These are phyloP conservation scores for Bothrops alternatus DNA, from an alignment of 2,797 vertebrate species.

Conservation along the genomic window DNA sequence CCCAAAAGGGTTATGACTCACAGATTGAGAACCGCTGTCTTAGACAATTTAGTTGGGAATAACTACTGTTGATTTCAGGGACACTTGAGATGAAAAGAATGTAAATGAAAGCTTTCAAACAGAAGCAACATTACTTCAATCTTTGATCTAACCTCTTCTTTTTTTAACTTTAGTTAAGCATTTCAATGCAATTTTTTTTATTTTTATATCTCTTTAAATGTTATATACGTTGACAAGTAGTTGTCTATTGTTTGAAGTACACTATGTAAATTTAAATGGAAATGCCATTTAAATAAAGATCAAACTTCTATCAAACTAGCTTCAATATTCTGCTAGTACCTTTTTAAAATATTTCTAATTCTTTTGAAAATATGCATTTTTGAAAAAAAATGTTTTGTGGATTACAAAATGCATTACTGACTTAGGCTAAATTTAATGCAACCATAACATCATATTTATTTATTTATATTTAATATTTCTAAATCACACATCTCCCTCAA, in stretches of 20 bases:
- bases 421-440: background rate
- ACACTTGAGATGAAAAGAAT: conserved; percentile 1
- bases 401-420: background rate
- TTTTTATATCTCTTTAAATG: conserved; percentile 11
- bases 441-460: background rate
- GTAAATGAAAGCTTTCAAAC: background rate
- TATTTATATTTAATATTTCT: background rate
- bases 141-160: background rate
- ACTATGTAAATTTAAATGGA: conserved; percentile 8
- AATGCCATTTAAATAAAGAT: conserved; percentile 3
- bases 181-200: conserved; percentile 16
- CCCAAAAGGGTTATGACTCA: too few species aligned
- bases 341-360: background rate
- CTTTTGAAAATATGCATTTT: background rate
- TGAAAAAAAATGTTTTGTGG: background rate
- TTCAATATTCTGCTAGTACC: background rate
- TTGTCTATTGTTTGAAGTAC: conserved; percentile 6
- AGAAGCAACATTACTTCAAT: conserved; percentile 8
- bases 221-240: conserved; percentile 2
- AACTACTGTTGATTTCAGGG: conserved; percentile 1
- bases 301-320: conserved; percentile 13
- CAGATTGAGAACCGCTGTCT: background rate
- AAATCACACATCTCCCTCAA: background rate
- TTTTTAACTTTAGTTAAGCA: conserved; percentile 12
- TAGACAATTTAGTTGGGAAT: conserved; percentile 6